A percentile compares a stretch with the other conserved stretches of the same genome.
phyloP scores from a whole-genome alignment of 2,113 vertebrate species.

The Tringa solitaria region DNA sequence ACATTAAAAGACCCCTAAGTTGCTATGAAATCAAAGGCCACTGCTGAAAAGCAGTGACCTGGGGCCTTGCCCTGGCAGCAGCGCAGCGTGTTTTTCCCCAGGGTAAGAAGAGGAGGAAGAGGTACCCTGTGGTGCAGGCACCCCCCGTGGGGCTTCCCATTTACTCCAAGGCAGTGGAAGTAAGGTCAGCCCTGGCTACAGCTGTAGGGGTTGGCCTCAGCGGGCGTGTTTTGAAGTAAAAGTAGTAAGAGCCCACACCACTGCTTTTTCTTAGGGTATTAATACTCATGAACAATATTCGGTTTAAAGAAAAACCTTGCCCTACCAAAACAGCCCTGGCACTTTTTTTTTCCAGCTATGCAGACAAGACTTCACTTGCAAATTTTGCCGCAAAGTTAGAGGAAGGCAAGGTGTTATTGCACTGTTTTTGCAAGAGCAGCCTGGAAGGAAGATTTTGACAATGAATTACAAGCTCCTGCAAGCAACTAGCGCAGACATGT shows the following conservation, averaged over 20 bases:
- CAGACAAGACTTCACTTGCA: constrained; percentile 58
- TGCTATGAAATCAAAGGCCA: background rate
- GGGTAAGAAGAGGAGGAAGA: background rate
- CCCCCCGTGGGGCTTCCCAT: background rate
- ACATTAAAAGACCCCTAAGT: background rate
- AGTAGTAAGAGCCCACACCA: background rate
- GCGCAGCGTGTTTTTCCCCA: background rate
- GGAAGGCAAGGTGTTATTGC: constrained; percentile 41
- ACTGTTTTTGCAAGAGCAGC: constrained; percentile 36
- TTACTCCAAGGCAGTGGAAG: background rate
- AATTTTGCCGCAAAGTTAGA: constrained; percentile 4
- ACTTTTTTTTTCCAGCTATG: background rate
- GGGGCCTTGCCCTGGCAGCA: background rate
- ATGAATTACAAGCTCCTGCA: constrained; percentile 46
- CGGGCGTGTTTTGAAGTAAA: fast-evolving
- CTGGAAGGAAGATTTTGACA: constrained; percentile 40
- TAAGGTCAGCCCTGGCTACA: background rate
- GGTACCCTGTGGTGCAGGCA: background rate
- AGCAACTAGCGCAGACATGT: constrained; percentile 1
- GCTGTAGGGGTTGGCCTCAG: background rate
- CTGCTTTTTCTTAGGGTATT: background rate
- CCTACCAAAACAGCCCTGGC: background rate
- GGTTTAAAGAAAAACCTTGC: background rate
- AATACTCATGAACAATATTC: background rate
- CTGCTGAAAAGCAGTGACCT: background rate